Conservation (phyloP, 2,888 invertebrate genomes). For the Plagodis pulveraria region DNA sequence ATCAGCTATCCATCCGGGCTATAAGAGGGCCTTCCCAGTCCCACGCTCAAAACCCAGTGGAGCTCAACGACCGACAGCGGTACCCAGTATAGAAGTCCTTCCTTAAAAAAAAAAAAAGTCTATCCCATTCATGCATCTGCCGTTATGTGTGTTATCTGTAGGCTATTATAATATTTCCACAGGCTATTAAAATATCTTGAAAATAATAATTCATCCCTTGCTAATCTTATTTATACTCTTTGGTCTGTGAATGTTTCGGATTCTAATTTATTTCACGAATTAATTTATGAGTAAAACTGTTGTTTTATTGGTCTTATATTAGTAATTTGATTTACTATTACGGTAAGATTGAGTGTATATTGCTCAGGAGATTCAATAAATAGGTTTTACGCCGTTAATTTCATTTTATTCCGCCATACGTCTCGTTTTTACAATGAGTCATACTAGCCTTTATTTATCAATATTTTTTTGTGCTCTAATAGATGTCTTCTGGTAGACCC, state of each 20-base stretch:
- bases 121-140: too few relatives aligned
- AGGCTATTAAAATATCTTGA: too few relatives aligned
- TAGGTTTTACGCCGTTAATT: conserved; percentile 42
- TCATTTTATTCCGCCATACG: conserved; percentile 53
- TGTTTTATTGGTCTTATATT: conserved; percentile 10
- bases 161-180: too few relatives aligned
- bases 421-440: conserved; percentile 70
- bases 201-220: too few relatives aligned
- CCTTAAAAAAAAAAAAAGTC: too few relatives aligned
- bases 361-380: conserved; percentile 6
- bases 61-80: too few relatives aligned
- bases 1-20: too few relatives aligned
- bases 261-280: conserved; percentile 48
- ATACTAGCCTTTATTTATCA: conserved; percentile 70
- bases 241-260: conserved; percentile 41
- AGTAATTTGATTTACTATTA: conserved; percentile 8
- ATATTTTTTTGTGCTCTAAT: conserved; percentile 51
- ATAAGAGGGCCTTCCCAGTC: too few relatives aligned
- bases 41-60: too few relatives aligned
- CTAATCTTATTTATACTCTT: too few relatives aligned
- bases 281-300: conserved; percentile 2
- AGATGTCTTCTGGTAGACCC: conserved; percentile 96
- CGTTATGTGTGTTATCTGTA: too few relatives aligned
- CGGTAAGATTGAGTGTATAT: conserved; percentile 8
- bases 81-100: too few relatives aligned